Base-by-base conservation (phyloP, 2,797 vertebrate genomes). In the Helostoma temminkii region DNA sequence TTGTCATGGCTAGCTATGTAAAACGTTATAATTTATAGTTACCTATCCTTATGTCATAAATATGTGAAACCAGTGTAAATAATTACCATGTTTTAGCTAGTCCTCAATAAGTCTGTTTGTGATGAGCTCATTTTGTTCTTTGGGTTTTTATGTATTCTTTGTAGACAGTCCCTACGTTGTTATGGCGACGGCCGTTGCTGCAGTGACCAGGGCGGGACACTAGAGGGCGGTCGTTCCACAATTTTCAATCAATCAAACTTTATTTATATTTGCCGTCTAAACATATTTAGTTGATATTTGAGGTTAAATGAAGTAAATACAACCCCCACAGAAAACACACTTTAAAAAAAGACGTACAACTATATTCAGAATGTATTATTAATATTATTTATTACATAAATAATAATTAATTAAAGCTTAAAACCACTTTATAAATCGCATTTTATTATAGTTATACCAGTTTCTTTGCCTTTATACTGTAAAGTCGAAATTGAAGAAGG, bases 91-190 rank as follows among this genome's bases (percentile, higher is more conserved):
- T 30, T 25, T 47, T 7, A 2, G 14, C 28, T 19, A 2, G 1
- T 15, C 4, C 1, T 3, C 9, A 4, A 4, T 56, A 7, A 19
- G 5, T 5, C 0, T 14, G 4, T 56, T 26, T 66, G 0, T 3
- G 6, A 1, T 39, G 18, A 0, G n/a, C n/a, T n/a, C n/a, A 59
- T 65, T 81, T 59, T 48, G 0, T 55, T 43, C 67, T 0, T 53
- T 7, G 0, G 5, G 1, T 14, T 1, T n/a, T 10, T 34, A 18
- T 6, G 0, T 5, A n/a, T 9, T 48, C 3, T 58, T 89, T 76
- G 16, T 2, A 36, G 67, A 82, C 76, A 0, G 62, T 80, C 68
- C 75, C 90, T 86, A 55, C 12, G 28, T 66, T 42, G 49, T 82
- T 71, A 43, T 39, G 30, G 54, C 16, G 59, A 66, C 43, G 57